These are phyloP conservation scores for Heliconius aoede DNA, from an alignment of 2,888 invertebrate species.

Conservation along the genomic window DNA sequence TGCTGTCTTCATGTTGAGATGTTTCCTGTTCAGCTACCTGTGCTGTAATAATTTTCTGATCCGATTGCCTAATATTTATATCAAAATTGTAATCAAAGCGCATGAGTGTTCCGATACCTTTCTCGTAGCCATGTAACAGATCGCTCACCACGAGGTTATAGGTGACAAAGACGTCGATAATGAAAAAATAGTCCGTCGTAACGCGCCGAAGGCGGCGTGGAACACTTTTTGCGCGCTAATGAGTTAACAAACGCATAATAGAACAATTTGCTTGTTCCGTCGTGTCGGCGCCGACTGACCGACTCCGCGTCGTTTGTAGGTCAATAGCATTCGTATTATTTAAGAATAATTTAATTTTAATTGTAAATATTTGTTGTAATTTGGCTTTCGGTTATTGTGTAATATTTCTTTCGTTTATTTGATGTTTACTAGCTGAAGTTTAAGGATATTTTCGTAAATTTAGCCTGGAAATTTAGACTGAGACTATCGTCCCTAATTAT, in stretches of 20 bases:
- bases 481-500: no score
- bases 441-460: no score
- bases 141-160: constrained; percentile 78
- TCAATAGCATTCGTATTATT: constrained; percentile 20
- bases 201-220: constrained; percentile 61
- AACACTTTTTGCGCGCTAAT: constrained; percentile 57
- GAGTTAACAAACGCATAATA: constrained; percentile 28
- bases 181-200: constrained; percentile 72
- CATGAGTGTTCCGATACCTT: constrained; percentile 70
- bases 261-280: not conserved
- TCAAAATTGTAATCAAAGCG: constrained; percentile 70
- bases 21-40: constrained; percentile 64
- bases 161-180: constrained; percentile 74
- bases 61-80: constrained; percentile 81
- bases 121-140: constrained; percentile 79
- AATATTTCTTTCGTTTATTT: not conserved
- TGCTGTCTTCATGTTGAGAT: constrained; percentile 71
- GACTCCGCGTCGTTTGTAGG: constrained; percentile 15
- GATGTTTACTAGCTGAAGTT: no score
- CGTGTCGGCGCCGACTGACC: constrained; percentile 1
- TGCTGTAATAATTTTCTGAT: constrained; percentile 75
- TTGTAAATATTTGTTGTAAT: constrained; percentile 14
- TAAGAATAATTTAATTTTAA: constrained; percentile 18
- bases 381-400: not conserved
- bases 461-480: no score